phyloP scores from a whole-genome alignment of 2,888 invertebrate species.

The Drosophila nr. fundita region DNA sequence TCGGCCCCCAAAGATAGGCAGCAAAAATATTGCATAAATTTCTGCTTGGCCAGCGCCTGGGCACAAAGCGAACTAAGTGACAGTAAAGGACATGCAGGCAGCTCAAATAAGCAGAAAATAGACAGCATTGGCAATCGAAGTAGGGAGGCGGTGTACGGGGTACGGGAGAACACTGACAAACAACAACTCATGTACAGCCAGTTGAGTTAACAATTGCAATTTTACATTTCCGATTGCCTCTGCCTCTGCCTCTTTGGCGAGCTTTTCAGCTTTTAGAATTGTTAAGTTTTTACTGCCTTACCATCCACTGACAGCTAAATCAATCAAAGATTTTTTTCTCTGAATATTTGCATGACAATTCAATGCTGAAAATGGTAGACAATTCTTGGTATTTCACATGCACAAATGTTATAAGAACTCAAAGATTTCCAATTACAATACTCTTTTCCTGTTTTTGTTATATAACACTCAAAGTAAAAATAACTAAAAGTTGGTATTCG shows the following conservation, averaged over 20 bases:
- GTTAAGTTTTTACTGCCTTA: constrained; percentile 48
- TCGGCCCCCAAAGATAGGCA: constrained; percentile 7
- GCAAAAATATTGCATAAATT: constrained; percentile 64
- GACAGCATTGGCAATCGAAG: constrained; percentile 7
- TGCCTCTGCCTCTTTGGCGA: constrained; percentile 19
- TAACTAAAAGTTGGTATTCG: constrained; percentile 52
- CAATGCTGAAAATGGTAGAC: constrained; percentile 11
- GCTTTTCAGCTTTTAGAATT: constrained; percentile 42
- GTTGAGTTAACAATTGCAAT: constrained; percentile 76
- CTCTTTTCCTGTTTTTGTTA: constrained; percentile 30
- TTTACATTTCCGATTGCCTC: constrained; percentile 45
- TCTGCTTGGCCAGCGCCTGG: constrained; percentile 33
- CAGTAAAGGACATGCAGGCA: constrained; percentile 55
- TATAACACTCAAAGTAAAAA: constrained; percentile 57
- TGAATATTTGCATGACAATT: constrained; percentile 12
- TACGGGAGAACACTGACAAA: constrained; percentile 8
- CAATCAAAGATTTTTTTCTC: constrained; percentile 59
- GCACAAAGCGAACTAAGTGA: constrained; percentile 51
- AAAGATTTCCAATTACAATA: constrained; percentile 77
- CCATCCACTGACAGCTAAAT: constrained; percentile 74
- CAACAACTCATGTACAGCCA: constrained; percentile 46
- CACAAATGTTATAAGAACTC: constrained; percentile 50
- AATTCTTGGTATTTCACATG: constrained; percentile 7
- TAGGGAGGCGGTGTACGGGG: background rate
- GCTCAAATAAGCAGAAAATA: constrained; percentile 53